Evolutionary conservation across 2,888 invertebrate species (phyloP).

Genomic region (Drosophila kambysellisi): DNA sequence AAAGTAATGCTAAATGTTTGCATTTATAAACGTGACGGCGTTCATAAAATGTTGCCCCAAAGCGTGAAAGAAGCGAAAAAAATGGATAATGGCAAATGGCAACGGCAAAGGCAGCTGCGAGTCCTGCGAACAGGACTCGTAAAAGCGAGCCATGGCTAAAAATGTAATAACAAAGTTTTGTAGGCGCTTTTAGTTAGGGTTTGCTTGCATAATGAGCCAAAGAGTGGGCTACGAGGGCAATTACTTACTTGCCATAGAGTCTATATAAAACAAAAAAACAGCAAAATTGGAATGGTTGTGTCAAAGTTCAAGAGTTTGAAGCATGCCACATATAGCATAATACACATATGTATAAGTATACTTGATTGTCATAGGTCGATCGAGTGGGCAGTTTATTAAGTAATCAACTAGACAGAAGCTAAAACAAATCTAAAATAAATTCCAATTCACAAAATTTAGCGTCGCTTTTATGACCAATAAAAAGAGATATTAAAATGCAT

Average conservation of each 20-base stretch:
- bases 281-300: constrained; percentile 38
- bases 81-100: constrained; percentile 41
- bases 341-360: not conserved
- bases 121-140: constrained; percentile 32
- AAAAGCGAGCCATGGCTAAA: constrained; percentile 27
- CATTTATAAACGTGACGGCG: constrained; percentile 66
- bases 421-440: not conserved
- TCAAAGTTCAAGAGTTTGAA: constrained; percentile 14
- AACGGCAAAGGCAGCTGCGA: constrained; percentile 36
- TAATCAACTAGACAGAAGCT: not conserved
- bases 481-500: not conserved
- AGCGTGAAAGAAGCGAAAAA: constrained; percentile 14
- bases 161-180: constrained; percentile 60
- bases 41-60: constrained; percentile 46
- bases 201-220: constrained; percentile 36
- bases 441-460: not conserved
- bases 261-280: constrained; percentile 22
- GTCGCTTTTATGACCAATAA: constrained; percentile 7
- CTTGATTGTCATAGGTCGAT: constrained; percentile 4
- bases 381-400: constrained; percentile 25
- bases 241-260: constrained; percentile 37
- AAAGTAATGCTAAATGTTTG: constrained; percentile 61
- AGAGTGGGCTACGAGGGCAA: constrained; percentile 42
- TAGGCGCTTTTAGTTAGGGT: constrained; percentile 44
- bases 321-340: constrained; percentile 1